Base-by-base conservation (phyloP, 2,113 vertebrate genomes). In the Tor tambroides region DNA sequence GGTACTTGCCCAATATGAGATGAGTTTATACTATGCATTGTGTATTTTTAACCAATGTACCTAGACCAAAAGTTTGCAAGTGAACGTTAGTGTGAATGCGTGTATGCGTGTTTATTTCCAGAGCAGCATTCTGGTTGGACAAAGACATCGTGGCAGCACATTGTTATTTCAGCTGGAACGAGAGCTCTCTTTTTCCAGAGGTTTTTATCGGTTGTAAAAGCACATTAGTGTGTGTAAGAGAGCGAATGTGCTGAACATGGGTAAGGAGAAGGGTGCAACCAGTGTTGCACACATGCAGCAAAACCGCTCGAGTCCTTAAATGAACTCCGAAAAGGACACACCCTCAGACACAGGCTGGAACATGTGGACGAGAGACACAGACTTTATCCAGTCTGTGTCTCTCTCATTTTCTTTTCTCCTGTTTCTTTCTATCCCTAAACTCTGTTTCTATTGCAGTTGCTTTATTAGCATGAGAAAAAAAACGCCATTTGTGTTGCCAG, bases 291-390 rank as follows among this genome's bases (percentile, higher is more conserved):
- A 86, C 43, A 86, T 51, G 65, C 63, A 59, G 80, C n/a, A 65
- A 65, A 67, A 46, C 7, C n/a, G 2, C 61, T n/a, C 3, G 43
- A 30, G 67, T 74, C 85, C 61, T 76, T 11, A 43, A 46, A 23
- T 87, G 80, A 65, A 80, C 79, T 80, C 51, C 26, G 72, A 87
- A 61, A 28, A 61, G 28, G 14, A 35, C 23, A 56, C 85, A 59
- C 63, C n/a, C 67, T 83, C 79, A 49, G 72, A 75, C 38, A 32
- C 14, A 49, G 51, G 21, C 79, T 59, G 43, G 46, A 75, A 61
- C 38, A 43, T 56, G 75, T 78, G 43, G 23, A 30, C 12, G 6
- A 61, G 35, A 74, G 46, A 75, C 71, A 76, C 14, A n/a, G n/a
- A n/a, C n/a, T 43, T 5, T 43, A n/a, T 81, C 32, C 35, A 49